A percentile compares a stretch with the other conserved stretches of the same genome.
These are phyloP conservation scores for Struthidea cinerea DNA, from an alignment of 2,113 vertebrate genomes.

Conservation along the genomic window DNA sequence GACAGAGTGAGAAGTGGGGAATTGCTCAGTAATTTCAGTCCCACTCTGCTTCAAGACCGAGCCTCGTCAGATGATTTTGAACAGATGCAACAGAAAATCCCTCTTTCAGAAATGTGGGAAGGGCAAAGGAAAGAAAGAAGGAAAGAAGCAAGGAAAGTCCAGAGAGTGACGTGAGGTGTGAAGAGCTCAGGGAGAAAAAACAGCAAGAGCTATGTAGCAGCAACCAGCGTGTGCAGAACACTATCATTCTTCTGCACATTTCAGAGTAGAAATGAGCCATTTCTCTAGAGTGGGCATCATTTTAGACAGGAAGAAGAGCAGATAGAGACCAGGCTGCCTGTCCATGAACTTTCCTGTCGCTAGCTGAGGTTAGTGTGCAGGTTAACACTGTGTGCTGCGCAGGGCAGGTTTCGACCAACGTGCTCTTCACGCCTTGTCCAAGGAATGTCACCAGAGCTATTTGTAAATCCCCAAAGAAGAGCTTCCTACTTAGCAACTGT, in stretches of 20 bases:
- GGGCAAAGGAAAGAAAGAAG: not conserved
- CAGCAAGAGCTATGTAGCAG: not conserved
- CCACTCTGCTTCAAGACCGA: not conserved
- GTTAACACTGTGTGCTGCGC: not conserved
- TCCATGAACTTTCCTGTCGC: not conserved
- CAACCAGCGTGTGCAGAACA: not conserved
- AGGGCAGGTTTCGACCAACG: accelerated
- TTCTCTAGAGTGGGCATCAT: not conserved
- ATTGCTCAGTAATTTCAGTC: not conserved
- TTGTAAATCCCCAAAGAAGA: not conserved
- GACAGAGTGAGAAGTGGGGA: not conserved
- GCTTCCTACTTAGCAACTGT: not conserved
- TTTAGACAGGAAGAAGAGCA: not conserved
- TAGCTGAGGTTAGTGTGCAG: not conserved
- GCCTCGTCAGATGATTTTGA: not conserved
- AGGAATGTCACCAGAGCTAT: not conserved
- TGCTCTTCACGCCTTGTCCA: not conserved
- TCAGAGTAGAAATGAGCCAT: not conserved
- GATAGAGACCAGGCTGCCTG: not conserved
- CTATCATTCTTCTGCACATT: not conserved
- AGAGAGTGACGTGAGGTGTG: not conserved
- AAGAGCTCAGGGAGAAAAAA: not conserved
- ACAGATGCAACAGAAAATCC: not conserved
- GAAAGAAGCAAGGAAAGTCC: too few species aligned
- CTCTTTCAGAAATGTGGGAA: not conserved